Evolutionary conservation across 2,888 invertebrate species (phyloP), one percentile per base, ranked within the genome.

Genomic region (Drosophila lutescens): DNA sequence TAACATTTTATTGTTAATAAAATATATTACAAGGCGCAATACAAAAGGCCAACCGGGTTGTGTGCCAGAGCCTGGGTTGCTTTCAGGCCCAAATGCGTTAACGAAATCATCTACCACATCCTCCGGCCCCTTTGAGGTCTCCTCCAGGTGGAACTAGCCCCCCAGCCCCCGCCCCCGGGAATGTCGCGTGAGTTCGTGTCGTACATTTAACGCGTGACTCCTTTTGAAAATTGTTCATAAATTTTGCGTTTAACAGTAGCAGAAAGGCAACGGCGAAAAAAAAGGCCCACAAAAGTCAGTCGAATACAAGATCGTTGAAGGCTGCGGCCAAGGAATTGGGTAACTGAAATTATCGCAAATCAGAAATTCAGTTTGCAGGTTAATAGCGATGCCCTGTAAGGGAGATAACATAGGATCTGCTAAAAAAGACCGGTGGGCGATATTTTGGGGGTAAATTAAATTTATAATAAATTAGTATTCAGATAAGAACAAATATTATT

Each of bases 1-100:
- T 88, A 86, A 88, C 86, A 86, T 86, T 86, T 86, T 86, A 89
- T 86, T 86, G 86, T 86, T 86, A 89, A 89, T 89, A 86, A 86
- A 86, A 86, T 86, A 86, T 86, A 86, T 86, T 89, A 86, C 87
- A 86, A 72, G 85, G 62, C 73, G 78, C 86, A 80, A 80, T 80
- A 86, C 87, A 81, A 87, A 88, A 74, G 82, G 77, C 84, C 79
- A 83, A 83, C 58, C 65, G 61, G 62, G 44, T 34, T 68, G 49
- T 30, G 49, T 17, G 43, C 47, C 69, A 34, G 30, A 15, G 20
- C 43, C 49, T 36, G 15, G 43, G 20, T 7, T 23, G 63, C 63
- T 10, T 63, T 65, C 44, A 44, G 65, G 38, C 74, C 79, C 85
- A 79, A 71, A 83, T 75, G 87, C 85, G 84, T 83, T 82, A 80